These are phyloP conservation scores for Vicugna pacos DNA, from an alignment of 2,113 vertebrate species.

Conservation along the genomic window DNA sequence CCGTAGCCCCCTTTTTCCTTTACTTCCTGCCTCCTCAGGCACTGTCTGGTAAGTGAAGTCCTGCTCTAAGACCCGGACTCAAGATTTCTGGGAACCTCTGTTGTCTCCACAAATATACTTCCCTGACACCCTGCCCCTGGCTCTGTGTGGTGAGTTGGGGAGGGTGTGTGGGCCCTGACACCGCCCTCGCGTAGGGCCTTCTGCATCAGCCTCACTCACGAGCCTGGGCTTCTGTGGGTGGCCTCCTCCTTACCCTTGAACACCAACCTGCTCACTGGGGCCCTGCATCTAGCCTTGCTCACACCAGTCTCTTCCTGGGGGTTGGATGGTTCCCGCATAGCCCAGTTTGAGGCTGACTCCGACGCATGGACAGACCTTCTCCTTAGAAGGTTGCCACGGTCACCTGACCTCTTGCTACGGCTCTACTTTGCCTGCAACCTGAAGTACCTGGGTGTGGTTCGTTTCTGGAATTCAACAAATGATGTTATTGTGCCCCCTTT, in stretches of 20 bases:
- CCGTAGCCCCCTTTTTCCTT: not conserved
- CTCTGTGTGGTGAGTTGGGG: not conserved
- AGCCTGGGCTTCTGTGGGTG: not conserved
- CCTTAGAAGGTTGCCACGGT: not conserved
- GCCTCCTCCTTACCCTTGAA: not conserved
- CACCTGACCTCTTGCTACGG: not conserved
- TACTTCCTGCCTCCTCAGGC: not conserved
- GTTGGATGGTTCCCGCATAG: not conserved
- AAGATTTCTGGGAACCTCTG: not conserved
- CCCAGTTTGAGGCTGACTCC: not conserved
- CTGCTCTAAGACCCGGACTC: not conserved
- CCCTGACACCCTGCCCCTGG: not conserved
- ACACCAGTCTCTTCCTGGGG: not conserved
- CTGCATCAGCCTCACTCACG: not conserved
- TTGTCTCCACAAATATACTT: not conserved
- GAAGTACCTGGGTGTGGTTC: not conserved
- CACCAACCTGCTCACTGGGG: not conserved
- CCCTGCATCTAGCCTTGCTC: not conserved
- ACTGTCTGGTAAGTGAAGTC: not conserved
- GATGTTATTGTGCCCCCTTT: not conserved
- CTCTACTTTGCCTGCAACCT: not conserved
- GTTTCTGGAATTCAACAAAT: not conserved
- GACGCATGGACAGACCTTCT: not conserved
- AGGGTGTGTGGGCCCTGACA: not conserved
- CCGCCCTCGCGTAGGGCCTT: not conserved